Conservation (phyloP, 2,113 vertebrate species). For the Perca schrenkii region DNA sequence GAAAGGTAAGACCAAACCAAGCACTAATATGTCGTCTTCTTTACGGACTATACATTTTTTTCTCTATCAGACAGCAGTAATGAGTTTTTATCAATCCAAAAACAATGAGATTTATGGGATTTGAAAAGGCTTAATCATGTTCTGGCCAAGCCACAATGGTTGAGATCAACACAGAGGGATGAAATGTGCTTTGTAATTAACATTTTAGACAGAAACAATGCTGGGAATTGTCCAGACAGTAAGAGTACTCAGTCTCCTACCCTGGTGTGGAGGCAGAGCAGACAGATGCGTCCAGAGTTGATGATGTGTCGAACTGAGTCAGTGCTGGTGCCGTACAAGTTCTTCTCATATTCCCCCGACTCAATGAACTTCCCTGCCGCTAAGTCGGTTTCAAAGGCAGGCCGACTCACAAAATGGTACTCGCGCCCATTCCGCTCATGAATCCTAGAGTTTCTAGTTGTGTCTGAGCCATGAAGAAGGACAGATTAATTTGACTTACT, state of each 20-base stretch:
- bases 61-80: not conserved
- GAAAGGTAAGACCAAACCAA: not conserved
- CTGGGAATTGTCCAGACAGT: not conserved
- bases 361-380: constrained; percentile 93
- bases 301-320: constrained; percentile 93
- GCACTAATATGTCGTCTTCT: not conserved
- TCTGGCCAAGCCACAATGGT: not conserved
- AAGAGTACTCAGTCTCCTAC: constrained; percentile 76
- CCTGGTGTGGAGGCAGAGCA: constrained; percentile 94
- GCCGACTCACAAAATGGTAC: constrained; percentile 93
- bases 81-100: not conserved
- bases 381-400: constrained; percentile 90
- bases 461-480: constrained; percentile 83
- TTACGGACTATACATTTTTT: not conserved
- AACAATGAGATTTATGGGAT: constrained; percentile 7
- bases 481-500: not conserved
- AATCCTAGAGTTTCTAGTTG: constrained; percentile 89
- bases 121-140: constrained; percentile 17
- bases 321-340: constrained; percentile 95
- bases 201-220: not conserved
- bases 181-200: constrained; percentile 10
- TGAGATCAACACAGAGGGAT: not conserved
- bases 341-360: constrained; percentile 95
- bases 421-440: constrained; percentile 93
- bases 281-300: constrained; percentile 94